phyloP scores from a whole-genome alignment of 30 jellyfish, hydroid and myxozoan species.

The Turritopsis rubra region DNA sequence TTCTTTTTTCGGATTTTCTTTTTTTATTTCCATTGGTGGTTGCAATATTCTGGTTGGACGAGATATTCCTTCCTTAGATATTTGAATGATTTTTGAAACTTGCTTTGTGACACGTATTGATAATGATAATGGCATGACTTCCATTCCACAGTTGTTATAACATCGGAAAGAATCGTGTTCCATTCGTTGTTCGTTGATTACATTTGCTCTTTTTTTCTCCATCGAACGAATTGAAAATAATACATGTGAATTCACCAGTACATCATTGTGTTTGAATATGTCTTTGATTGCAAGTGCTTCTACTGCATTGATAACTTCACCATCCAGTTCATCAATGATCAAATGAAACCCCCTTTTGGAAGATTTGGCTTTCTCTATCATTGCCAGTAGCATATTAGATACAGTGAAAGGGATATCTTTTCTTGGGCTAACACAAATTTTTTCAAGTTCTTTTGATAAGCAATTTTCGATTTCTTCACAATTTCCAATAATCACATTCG shows the following conservation, averaged over 20 bases:
- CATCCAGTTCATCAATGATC: background rate
- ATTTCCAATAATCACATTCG: no score
- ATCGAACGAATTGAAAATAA: background rate
- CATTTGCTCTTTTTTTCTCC: background rate
- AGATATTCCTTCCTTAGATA: background rate
- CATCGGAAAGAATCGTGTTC: background rate
- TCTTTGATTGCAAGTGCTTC: background rate
- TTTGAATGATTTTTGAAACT: background rate
- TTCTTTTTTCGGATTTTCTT: no score
- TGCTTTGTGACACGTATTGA: background rate
- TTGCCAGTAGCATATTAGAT: no score
- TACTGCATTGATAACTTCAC: background rate
- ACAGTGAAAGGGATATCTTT: no score
- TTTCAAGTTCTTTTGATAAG: no score
- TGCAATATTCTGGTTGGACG: background rate
- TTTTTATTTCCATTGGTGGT: background rate
- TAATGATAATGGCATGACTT: background rate
- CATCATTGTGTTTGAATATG: background rate
- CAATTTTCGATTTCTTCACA: no score
- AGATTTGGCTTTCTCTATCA: no score
- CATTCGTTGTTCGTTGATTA: background rate
- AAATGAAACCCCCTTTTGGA: no score
- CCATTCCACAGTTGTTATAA: background rate
- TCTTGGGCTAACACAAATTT: no score
- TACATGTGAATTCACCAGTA: background rate